Evolutionary conservation across 2,797 vertebrate genomes (phyloP), one percentile per base, ranked within the genome.

Genomic region (Rallus crepitans): DNA sequence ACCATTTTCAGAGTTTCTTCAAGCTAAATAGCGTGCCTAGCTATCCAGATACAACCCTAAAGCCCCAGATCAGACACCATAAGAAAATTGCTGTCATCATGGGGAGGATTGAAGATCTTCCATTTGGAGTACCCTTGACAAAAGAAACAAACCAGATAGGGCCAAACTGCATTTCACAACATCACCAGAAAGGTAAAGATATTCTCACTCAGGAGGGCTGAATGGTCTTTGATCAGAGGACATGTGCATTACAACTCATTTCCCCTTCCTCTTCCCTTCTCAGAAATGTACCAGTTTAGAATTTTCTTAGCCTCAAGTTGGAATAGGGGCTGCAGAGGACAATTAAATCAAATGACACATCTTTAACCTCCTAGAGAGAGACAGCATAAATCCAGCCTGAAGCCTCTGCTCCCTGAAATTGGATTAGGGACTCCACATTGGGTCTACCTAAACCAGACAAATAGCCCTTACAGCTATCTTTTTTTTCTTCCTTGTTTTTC

Each of bases 341-440:
- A 42, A 42, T 69, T 45, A 88, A 87, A 73, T 50, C 61, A 73
- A 91, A 72, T 0, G 1, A 63, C 27, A 61, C 15, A 87, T 84
- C 60, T 90, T 92, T 56, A 90, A 25, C 42, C 63, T 86, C 61
- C 33, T 64, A 66, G n/a, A 82, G 12, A 79, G 24, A 93, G n/a
- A 9, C 20, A 61, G 21, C 7, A 8, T 73, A 84, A 92, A 91
- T 65, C 50, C 72, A 91, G 72, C 20, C 66, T 59, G n/a, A 94
- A 79, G 45, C 33, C 63, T 95, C 50, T 86, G 47, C 65, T 95
- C 88, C 70, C 70, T 76, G 27, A 86, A 91, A 94, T 83, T 65
- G 72, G 57, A 72, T 93, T 91, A 95, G 47, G 40, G 61, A 72
- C 37, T 91, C 27, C 19, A 63, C n/a, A 39, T 71, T 19, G 4